Evolutionary conservation across 2,888 invertebrate genomes (phyloP).

Genomic region (Tachina grossa): DNA sequence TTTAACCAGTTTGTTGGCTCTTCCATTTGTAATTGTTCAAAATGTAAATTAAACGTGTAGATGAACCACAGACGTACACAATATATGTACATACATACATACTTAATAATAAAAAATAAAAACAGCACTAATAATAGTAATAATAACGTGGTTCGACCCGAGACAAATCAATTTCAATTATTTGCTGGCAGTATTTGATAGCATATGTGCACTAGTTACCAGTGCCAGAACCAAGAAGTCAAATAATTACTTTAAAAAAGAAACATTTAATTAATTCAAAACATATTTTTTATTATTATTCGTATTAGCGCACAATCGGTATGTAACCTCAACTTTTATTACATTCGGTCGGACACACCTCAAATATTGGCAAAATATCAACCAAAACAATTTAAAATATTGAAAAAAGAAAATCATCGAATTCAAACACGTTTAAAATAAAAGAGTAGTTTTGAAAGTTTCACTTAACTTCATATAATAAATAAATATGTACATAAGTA

Average conservation of each 20-base stretch:
- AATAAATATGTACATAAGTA: no score
- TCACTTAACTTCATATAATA: not conserved
- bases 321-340: conserved; percentile 11
- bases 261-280: conserved; percentile 21
- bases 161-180: conserved; percentile 67
- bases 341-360: conserved; percentile 46
- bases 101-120: conserved; percentile 16
- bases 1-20: conserved; percentile 69
- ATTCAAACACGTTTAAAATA: conserved; percentile 58
- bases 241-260: conserved; percentile 49
- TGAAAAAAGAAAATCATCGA: conserved; percentile 43
- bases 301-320: not conserved
- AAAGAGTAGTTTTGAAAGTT: conserved; percentile 20
- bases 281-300: not conserved
- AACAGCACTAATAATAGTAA: conserved; percentile 58
- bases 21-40: conserved; percentile 54
- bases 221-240: not conserved
- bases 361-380: conserved; percentile 42
- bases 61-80: conserved; percentile 46
- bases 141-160: conserved; percentile 65
- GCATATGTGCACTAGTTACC: conserved; percentile 9
- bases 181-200: conserved; percentile 1
- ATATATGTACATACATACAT: conserved; percentile 10
- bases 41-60: conserved; percentile 37
- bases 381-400: not conserved